These are phyloP conservation scores for Zaprionus gabonicus DNA, from an alignment of 1,140 invertebrate genomes.

Conservation along the genomic window DNA sequence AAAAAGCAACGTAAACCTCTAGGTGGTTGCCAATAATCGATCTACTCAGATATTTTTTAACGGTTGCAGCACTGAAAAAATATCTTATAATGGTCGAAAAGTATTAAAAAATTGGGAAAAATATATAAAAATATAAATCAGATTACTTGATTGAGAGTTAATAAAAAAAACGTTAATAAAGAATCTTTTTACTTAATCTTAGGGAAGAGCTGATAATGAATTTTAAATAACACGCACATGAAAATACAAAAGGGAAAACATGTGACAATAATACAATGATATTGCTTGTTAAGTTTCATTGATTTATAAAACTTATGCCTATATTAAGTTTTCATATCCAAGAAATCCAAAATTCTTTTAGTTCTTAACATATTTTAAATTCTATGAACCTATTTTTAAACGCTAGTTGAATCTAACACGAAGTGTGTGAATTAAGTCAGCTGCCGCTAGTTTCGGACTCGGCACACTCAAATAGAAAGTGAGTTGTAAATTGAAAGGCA, in stretches of 20 bases:
- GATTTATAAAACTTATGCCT: too few species aligned
- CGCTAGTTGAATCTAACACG: neutral
- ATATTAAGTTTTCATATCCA: too few species aligned
- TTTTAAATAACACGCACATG: too few species aligned
- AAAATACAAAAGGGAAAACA: too few species aligned
- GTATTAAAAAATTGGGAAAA: neutral
- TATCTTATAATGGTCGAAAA: neutral
- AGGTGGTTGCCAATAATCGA: neutral
- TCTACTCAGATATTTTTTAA: neutral
- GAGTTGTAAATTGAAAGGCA: conserved; percentile 30
- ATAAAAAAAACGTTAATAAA: neutral
- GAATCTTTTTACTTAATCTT: neutral
- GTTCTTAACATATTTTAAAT: too few species aligned
- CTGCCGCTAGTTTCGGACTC: conserved; percentile 26
- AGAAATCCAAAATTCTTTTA: too few species aligned
- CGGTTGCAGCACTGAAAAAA: neutral
- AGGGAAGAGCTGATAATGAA: too few species aligned
- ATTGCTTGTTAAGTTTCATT: too few species aligned
- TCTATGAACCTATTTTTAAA: neutral
- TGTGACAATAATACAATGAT: too few species aligned
- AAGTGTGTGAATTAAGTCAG: conserved; percentile 50
- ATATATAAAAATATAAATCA: neutral
- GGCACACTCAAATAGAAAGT: neutral
- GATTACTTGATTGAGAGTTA: neutral
- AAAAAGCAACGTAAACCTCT: conserved; percentile 1